A percentile compares a stretch with the other conserved stretches of the same genome.
phyloP scores from a whole-genome alignment of 2,797 vertebrate genomes.

The Onychomys arenicola region DNA sequence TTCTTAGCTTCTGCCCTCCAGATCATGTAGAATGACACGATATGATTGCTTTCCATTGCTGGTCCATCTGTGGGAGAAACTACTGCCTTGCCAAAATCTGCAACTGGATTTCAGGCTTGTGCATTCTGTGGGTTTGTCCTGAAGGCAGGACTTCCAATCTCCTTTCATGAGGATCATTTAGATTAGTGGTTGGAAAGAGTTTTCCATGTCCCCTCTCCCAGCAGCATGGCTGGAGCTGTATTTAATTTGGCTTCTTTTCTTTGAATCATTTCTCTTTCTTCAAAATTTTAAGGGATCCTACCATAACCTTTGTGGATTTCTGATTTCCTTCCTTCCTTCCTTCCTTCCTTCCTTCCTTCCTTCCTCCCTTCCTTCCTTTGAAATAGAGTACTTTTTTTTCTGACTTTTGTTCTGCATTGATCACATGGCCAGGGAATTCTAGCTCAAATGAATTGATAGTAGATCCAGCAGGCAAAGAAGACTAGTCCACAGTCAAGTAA shows the following conservation, averaged over 20 bases:
- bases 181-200: not conserved
- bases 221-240: not conserved
- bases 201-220: not conserved
- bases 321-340: no score
- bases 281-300: not conserved
- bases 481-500: not conserved
- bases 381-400: not conserved
- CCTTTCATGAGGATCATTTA: not conserved
- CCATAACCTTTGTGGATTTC: not conserved
- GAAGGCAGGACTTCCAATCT: not conserved
- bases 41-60: not conserved
- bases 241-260: not conserved
- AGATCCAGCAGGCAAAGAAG: not conserved
- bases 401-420: not conserved
- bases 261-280: not conserved
- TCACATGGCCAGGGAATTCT: not conserved
- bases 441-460: slow-evolving; percentile 27
- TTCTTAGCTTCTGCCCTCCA: not conserved
- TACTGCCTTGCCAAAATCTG: not conserved
- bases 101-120: not conserved
- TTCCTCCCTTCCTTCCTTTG: not conserved
- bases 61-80: not conserved
- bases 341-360: no score
- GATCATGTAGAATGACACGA: not conserved
- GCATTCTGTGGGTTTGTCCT: not conserved